Evolutionary conservation across 2,797 vertebrate genomes (phyloP).

Genomic region (Erethizon dorsatum): DNA sequence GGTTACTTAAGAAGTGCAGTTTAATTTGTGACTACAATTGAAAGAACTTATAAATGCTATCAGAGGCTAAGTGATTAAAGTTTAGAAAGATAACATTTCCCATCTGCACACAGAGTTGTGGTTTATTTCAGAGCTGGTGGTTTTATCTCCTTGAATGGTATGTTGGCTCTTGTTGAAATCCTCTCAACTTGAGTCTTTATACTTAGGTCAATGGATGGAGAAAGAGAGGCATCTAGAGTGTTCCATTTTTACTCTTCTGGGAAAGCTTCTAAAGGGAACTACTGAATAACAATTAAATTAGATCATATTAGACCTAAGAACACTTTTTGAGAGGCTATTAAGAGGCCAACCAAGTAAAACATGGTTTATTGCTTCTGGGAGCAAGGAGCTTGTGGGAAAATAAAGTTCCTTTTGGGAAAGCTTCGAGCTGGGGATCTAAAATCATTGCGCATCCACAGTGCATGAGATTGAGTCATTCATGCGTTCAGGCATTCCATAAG

Average conservation of each 20-base stretch:
- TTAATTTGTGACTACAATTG: slow-evolving; percentile 22
- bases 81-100: neutral
- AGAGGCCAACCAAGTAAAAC: slow-evolving; percentile 15
- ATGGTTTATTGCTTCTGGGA: slow-evolving; percentile 13
- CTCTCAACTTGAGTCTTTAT: neutral
- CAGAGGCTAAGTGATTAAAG: neutral
- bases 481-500: neutral
- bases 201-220: neutral
- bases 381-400: neutral
- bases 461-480: neutral
- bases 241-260: neutral
- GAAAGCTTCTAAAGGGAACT: neutral
- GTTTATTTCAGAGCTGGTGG: neutral
- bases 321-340: neutral
- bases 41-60: slow-evolving; percentile 18
- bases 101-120: neutral
- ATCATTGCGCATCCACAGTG: neutral
- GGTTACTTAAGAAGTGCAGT: slow-evolving; percentile 19
- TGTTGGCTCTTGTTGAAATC: neutral
- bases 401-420: neutral
- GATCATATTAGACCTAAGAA: neutral
- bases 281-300: slow-evolving; percentile 3
- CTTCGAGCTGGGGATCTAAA: neutral
- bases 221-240: neutral
- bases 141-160: neutral